Base-by-base conservation (phyloP, 2,888 invertebrate genomes). In the Phlogophora meticulosa region DNA sequence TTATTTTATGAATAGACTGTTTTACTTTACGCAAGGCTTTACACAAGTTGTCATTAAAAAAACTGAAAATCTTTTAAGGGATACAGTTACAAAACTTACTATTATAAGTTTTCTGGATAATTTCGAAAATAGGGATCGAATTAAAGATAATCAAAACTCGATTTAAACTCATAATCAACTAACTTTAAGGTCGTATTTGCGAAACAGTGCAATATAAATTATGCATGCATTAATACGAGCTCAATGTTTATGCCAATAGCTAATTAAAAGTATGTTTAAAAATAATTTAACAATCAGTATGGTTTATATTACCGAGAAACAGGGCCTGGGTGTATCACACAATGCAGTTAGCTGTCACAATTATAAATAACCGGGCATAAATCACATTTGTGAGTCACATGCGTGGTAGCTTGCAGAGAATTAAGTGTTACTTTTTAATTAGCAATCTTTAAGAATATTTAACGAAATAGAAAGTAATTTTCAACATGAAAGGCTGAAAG, bases 261-360 rank as follows among this genome's bases (percentile, higher is more conserved):
- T 28, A 62, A 67, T 78, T 61, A 58, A 52, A 28, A 66, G 46
- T 36, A 38, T 4, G 58, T 57, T 63, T 65, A 58, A 76, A 80
- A 72, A 80, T 72, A 77, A 72, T 79, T 76, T 72, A 42, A 61
- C 52, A 73, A 80, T 68, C 78, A 34, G 63, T 66, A 49, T 15
- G 24, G 72, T 52, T 60, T 60, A 61, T 28, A 53, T 52, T 78
- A 78, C 75, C 34, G 36, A 72, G 76, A 72, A 74, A 60, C 56
- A 32, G 49, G 56, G 57, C 61, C 68, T 48, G 45, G 65, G 63
- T 79, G 81, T 81, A 80, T 80, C 78, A 78, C 60, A 76, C 67
- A 78, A 81, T 78, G 65, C 69, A 74, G 71, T 72, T 71, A 43
- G 66, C 61, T 78, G 80, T 76, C 80, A 72, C 70, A 66, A 78